Percentiles rank a stretch among this genome's conserved stretches.
Evolutionary conservation across 2,797 vertebrate genomes (phyloP).

Genomic region (Karalla daura): DNA sequence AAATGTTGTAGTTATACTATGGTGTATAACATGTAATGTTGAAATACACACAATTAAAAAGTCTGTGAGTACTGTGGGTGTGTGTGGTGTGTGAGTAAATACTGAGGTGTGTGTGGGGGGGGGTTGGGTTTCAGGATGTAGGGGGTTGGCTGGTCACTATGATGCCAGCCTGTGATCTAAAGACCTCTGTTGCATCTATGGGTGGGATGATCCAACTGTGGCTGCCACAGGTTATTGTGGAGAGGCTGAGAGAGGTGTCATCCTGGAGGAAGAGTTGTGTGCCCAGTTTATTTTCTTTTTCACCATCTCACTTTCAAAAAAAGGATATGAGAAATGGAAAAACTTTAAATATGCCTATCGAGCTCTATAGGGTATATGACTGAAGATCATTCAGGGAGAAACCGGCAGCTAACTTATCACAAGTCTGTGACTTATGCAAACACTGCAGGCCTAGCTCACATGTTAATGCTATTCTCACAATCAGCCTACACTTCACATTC

Average conservation of each 20-base stretch:
- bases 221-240: not conserved
- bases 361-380: not conserved
- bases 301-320: too few species aligned
- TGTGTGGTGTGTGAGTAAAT: too few species aligned
- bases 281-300: too few species aligned
- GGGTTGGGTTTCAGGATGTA: too few species aligned
- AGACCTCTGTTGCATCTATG: not conserved
- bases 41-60: too few species aligned
- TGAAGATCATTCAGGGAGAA: constrained; percentile 29
- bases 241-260: not conserved
- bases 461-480: constrained; percentile 42
- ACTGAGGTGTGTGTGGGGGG: too few species aligned
- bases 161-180: not conserved
- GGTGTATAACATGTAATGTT: too few species aligned
- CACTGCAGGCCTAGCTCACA: constrained; percentile 49
- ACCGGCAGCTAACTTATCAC: constrained; percentile 57
- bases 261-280: too few species aligned
- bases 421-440: constrained; percentile 62
- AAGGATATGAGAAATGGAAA: not conserved
- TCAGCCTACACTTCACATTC: constrained; percentile 14
- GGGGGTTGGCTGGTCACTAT: not conserved
- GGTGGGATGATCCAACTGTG: not conserved
- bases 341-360: not conserved
- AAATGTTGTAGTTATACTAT: too few species aligned
- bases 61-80: too few species aligned